Evolutionary conservation across 1,140 invertebrate genomes (phyloP).

Genomic region (Proales similis): DNA sequence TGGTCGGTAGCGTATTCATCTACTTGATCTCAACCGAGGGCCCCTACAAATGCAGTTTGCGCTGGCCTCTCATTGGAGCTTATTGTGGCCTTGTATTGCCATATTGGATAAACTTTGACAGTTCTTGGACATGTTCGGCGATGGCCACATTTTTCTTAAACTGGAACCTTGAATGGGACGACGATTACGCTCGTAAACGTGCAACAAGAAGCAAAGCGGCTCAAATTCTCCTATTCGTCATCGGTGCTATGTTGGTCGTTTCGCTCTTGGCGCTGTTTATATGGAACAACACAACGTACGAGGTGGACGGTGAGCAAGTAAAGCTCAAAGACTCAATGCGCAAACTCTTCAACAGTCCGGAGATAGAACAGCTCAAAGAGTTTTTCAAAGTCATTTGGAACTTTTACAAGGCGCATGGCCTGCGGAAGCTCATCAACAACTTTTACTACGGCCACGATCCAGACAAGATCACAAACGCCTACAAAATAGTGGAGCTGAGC

Average conservation of each 20-base stretch:
- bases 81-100: constrained; percentile 61
- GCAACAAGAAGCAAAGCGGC: constrained; percentile 51
- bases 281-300: constrained; percentile 79
- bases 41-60: constrained; percentile 50
- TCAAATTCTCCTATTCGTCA: constrained; percentile 53
- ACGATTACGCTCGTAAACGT: constrained; percentile 39
- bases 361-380: constrained; percentile 56
- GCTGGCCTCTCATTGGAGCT: constrained; percentile 63
- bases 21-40: constrained; percentile 59
- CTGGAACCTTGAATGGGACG: constrained; percentile 41
- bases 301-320: constrained; percentile 74
- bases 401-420: constrained; percentile 70
- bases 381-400: constrained; percentile 66
- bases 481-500: constrained; percentile 69
- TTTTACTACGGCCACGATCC: constrained; percentile 74
- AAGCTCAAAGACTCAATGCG: constrained; percentile 71
- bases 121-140: constrained; percentile 40
- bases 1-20: constrained; percentile 35
- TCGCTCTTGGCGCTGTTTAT: constrained; percentile 68
- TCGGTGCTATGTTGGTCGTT: constrained; percentile 63
- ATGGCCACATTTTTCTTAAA: constrained; percentile 41
- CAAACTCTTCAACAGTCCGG: constrained; percentile 79
- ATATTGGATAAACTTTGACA: constrained; percentile 59
- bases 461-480: constrained; percentile 78
- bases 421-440: constrained; percentile 64